phyloP scores from a whole-genome alignment of 2,113 vertebrate species.

The Dendropsophus ebraccatus region DNA sequence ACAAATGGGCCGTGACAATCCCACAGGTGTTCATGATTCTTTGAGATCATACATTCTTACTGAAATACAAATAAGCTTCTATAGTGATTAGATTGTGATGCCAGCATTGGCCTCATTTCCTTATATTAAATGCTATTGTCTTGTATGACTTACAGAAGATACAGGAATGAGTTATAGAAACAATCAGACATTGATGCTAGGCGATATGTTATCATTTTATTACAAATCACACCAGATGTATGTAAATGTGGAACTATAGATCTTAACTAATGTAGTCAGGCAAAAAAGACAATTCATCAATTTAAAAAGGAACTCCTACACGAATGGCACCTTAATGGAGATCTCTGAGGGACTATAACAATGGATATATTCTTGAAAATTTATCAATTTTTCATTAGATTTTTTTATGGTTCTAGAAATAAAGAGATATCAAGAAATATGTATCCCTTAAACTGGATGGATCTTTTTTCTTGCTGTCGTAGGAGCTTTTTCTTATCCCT shows the following conservation, averaged over 20 bases:
- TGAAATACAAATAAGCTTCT: neutral
- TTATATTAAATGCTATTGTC: neutral
- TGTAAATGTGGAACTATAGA: constrained; percentile 31
- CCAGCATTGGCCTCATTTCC: neutral
- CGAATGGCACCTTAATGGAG: neutral
- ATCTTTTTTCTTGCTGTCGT: neutral
- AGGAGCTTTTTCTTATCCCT: neutral
- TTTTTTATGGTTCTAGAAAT: neutral
- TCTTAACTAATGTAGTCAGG: constrained; percentile 25
- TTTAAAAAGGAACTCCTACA: neutral
- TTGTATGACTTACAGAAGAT: neutral
- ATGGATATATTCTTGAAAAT: neutral
- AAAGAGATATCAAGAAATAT: no score
- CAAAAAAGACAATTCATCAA: constrained; percentile 21
- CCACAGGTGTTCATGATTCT: constrained; percentile 16
- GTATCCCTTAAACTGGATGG: neutral
- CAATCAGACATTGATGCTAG: neutral
- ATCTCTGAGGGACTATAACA: neutral
- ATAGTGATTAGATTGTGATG: neutral
- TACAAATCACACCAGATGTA: constrained; percentile 26
- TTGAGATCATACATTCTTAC: neutral
- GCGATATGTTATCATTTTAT: constrained; percentile 31
- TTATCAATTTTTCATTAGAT: neutral
- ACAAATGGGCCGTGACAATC: neutral
- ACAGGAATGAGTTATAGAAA: constrained; percentile 19